A percentile compares a stretch with the other conserved stretches of the same genome.
Conservation (phyloP, 2,113 vertebrate genomes). For the Poeciliopsis retropinna region DNA sequence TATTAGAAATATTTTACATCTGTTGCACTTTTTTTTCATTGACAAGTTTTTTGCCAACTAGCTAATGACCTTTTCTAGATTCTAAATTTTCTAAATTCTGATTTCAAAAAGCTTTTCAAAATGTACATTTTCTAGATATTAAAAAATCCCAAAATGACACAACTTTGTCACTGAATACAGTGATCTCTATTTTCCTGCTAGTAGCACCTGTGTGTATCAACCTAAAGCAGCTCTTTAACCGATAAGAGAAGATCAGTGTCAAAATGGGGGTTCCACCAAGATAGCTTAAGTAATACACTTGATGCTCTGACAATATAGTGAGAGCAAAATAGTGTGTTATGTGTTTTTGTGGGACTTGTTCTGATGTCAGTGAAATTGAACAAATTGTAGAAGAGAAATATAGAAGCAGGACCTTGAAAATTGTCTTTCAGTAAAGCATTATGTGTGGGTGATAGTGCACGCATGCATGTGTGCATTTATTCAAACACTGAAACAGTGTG, state of each 20-base stretch:
- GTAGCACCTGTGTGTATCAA: constrained; percentile 6
- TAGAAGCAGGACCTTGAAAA: constrained; percentile 52
- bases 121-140: background rate
- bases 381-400: constrained; percentile 43
- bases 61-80: background rate
- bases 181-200: background rate
- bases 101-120: too few species aligned
- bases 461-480: background rate
- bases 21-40: background rate
- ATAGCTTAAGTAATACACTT: constrained; percentile 33
- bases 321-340: constrained; percentile 21
- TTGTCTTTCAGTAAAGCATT: constrained; percentile 42
- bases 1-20: background rate
- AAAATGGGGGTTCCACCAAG: constrained; percentile 7
- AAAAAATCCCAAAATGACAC: background rate
- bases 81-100: too few species aligned
- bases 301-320: constrained; percentile 28
- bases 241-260: constrained; percentile 25
- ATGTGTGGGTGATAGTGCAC: constrained; percentile 1
- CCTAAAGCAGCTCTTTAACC: constrained; percentile 1
- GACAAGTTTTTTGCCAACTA: background rate
- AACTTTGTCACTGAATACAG: background rate
- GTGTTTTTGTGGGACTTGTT: constrained; percentile 21
- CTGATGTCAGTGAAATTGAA: constrained; percentile 34
- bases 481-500: constrained; percentile 9